These are phyloP conservation scores for Chironomus tentans DNA, from an alignment of 2,888 invertebrate genomes.

Conservation along the genomic window DNA sequence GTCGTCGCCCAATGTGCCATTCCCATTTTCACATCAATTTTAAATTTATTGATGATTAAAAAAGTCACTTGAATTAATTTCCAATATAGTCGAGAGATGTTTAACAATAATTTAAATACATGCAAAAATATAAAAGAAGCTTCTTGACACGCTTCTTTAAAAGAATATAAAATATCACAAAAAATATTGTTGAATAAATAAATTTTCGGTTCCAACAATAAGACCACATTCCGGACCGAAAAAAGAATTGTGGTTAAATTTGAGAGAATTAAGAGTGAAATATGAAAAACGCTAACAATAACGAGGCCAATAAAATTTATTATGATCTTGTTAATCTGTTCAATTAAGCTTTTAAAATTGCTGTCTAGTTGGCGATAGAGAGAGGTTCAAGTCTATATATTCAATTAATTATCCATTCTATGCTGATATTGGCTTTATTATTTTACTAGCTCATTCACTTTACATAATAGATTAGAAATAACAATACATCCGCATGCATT, in stretches of 20 bases:
- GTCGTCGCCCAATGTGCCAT: not conserved
- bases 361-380: not conserved
- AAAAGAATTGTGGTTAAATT: too few relatives aligned
- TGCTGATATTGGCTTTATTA: too few relatives aligned
- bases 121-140: not conserved
- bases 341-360: not conserved
- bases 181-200: not conserved
- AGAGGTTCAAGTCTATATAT: not conserved
- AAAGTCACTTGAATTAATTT: not conserved
- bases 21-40: not conserved
- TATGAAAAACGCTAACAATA: not conserved
- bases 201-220: not conserved
- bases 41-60: not conserved
- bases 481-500: not conserved
- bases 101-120: not conserved
- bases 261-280: not conserved
- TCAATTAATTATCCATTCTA: not conserved
- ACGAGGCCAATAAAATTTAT: not conserved
- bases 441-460: too few relatives aligned
- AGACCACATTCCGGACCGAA: not conserved
- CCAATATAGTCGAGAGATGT: not conserved
- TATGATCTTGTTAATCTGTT: constrained; percentile 10
- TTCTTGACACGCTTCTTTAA: not conserved
- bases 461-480: too few relatives aligned
- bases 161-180: too few relatives aligned